Evolutionary conservation across 37 sponge, comb jelly and placozoan species (phyloP).

Genomic region (Geodia barretti): DNA sequence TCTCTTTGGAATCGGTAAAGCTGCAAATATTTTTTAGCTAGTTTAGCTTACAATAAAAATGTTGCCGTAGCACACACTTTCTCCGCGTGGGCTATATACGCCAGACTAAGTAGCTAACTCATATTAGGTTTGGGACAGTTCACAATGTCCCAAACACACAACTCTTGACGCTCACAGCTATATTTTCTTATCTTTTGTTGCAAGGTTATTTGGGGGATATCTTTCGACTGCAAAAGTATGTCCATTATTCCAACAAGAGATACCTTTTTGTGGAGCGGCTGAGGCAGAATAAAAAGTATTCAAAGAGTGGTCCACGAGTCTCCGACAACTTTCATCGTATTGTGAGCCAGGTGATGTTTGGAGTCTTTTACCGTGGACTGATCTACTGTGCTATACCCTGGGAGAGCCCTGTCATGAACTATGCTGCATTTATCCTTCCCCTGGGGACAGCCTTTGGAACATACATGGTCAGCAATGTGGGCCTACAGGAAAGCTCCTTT

Average conservation of each 20-base stretch:
- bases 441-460: conserved; percentile 78
- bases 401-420: background rate
- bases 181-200: background rate
- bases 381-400: conserved; percentile 58
- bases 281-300: background rate
- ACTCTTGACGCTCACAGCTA: too few relatives aligned
- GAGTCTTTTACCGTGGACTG: conserved; percentile 46
- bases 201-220: conserved; percentile 75
- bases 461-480: conserved; percentile 81
- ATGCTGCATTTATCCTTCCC: conserved; percentile 37
- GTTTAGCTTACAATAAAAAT: too few relatives aligned
- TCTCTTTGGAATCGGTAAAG: conserved; percentile 50
- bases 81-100: too few relatives aligned
- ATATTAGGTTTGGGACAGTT: too few relatives aligned
- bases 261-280: conserved; percentile 2
- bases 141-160: too few relatives aligned
- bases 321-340: conserved; percentile 42
- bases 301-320: conserved; percentile 15
- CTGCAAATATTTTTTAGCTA: too few relatives aligned
- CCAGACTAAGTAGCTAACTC: too few relatives aligned
- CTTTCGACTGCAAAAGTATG: conserved; percentile 68
- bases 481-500: conserved; percentile 30
- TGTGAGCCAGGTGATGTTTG: conserved; percentile 58
- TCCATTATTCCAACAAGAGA: conserved; percentile 69
- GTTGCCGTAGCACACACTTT: too few relatives aligned